A percentile compares a stretch with the other conserved stretches of the same genome.
Conservation (phyloP, 2,888 invertebrate genomes). For the Schizaphis graminum region DNA sequence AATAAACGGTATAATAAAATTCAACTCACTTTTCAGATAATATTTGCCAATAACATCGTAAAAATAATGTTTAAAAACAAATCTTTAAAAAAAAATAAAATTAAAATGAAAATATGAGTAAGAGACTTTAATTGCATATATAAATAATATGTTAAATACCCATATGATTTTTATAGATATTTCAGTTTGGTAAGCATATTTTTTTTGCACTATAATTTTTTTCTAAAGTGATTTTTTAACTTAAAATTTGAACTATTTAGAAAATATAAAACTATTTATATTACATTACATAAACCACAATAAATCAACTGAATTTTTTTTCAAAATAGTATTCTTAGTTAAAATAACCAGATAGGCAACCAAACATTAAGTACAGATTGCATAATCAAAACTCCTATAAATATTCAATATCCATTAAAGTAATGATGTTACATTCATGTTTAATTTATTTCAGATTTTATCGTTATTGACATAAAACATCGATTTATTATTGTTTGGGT, state of each 20-base stretch:
- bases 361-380: conserved; percentile 14
- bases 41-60: background rate
- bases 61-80: background rate
- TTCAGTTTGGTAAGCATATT: background rate
- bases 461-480: background rate
- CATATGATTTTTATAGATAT: background rate
- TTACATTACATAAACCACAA: background rate
- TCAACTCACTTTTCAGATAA: background rate
- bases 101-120: background rate
- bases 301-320: background rate
- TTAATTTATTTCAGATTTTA: conserved; percentile 20
- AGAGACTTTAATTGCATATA: background rate
- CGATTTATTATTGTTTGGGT: background rate
- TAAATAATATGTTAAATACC: background rate
- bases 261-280: background rate
- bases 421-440: background rate
- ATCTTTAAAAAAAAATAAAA: background rate
- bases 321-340: background rate
- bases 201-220: background rate
- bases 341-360: background rate
- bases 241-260: background rate
- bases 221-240: background rate
- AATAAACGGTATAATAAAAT: background rate
- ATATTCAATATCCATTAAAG: background rate
- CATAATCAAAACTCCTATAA: conserved; percentile 19